Conservation (phyloP, 2,797 vertebrate genomes). For the Sphaeramia orbicularis region DNA sequence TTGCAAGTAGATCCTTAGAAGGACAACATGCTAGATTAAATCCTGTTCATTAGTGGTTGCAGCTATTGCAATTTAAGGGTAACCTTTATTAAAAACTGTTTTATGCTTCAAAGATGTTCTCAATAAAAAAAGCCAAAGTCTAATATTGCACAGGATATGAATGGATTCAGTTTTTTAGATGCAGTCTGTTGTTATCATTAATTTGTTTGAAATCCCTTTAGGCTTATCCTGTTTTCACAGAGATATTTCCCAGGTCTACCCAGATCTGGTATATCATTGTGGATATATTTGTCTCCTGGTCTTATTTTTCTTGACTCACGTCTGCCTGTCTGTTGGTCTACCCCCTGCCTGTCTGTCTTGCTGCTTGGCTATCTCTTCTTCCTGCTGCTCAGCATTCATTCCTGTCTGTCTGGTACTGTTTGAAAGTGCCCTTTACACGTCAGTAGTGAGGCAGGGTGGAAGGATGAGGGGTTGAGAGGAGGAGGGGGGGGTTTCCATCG, state of each 20-base stretch:
- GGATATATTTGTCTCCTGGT: conserved; percentile 49
- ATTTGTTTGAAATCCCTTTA: conserved; percentile 69
- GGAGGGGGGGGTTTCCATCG: conserved; percentile 59
- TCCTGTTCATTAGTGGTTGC: conserved; percentile 57
- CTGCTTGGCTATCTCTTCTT: conserved; percentile 11
- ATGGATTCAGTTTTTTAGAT: conserved; percentile 50
- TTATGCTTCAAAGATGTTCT: conserved; percentile 53
- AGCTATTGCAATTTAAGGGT: conserved; percentile 49
- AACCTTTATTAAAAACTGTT: conserved; percentile 70
- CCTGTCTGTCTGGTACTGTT: conserved; percentile 63
- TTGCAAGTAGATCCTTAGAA: conserved; percentile 15
- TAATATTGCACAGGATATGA: conserved; percentile 78
- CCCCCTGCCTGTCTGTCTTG: conserved; percentile 15
- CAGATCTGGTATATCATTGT: conserved; percentile 41
- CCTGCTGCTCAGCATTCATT: conserved; percentile 40
- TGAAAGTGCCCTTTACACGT: conserved; percentile 79
- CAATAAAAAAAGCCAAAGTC: conserved; percentile 59
- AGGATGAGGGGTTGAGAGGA: not conserved
- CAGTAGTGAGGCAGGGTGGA: conserved; percentile 49
- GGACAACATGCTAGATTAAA: conserved; percentile 40
- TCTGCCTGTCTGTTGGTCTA: conserved; percentile 28
- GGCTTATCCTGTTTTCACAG: conserved; percentile 68
- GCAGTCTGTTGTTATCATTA: conserved; percentile 68
- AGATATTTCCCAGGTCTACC: conserved; percentile 66
- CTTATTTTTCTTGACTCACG: conserved; percentile 39